A percentile compares a stretch with the other conserved stretches of the same genome.
phyloP scores from a whole-genome alignment of 2,797 vertebrate species.

The Gobionotothen gibberifrons region DNA sequence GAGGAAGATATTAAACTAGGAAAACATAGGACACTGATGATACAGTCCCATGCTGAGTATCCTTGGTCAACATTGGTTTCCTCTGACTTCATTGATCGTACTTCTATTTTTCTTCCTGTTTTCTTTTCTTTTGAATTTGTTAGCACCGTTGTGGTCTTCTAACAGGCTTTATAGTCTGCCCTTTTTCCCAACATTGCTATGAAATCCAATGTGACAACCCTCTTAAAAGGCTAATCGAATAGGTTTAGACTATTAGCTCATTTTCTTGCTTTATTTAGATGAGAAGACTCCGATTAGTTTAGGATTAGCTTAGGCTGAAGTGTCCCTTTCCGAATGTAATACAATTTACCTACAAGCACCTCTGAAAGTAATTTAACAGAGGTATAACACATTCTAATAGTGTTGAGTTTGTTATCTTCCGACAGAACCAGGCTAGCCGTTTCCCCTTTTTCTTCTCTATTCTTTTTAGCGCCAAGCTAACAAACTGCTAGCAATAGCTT shows the following conservation, averaged over 20 bases:
- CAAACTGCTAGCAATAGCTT: background rate
- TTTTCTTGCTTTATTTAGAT: background rate
- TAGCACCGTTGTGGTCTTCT: background rate
- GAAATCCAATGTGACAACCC: background rate
- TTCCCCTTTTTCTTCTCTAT: background rate
- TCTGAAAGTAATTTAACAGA: background rate
- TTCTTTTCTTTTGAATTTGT: constrained; percentile 1
- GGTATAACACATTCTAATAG: too few species aligned
- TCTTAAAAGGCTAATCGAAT: background rate
- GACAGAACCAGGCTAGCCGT: background rate
- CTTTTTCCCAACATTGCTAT: background rate
- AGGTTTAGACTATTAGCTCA: background rate
- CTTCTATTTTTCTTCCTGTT: background rate
- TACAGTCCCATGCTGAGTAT: background rate
- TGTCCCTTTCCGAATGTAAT: background rate
- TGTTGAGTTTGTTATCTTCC: too few species aligned
- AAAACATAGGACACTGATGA: too few species aligned
- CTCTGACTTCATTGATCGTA: background rate
- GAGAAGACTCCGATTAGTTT: background rate
- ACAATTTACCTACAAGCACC: background rate
- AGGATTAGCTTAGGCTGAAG: background rate
- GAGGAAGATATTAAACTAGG: too few species aligned
- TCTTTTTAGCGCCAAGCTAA: background rate
- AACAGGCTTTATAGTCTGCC: background rate
- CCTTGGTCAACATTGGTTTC: background rate